These are phyloP conservation scores for Limanda limanda DNA, from an alignment of 2,113 vertebrate genomes.

Conservation along the genomic window DNA sequence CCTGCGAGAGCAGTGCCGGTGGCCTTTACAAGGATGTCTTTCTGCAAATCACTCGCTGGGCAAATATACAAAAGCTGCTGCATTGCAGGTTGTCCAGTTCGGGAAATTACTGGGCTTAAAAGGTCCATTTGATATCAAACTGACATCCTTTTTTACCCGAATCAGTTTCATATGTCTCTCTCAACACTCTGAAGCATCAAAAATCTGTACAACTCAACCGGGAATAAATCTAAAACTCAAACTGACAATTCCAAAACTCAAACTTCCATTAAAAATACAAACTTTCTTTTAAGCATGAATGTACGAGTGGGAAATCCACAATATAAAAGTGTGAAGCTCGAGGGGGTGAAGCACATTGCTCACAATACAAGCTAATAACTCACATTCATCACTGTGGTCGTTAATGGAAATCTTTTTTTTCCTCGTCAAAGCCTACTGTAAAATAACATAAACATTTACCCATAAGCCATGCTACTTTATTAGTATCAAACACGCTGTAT, in stretches of 20 bases:
- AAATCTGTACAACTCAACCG: no score
- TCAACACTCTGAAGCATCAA: not conserved
- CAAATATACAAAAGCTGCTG: constrained; percentile 75
- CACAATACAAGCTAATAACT: constrained; percentile 71
- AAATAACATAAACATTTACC: constrained; percentile 77
- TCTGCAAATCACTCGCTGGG: constrained; percentile 71
- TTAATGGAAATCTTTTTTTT: constrained; percentile 67
- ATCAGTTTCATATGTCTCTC: constrained; percentile 1
- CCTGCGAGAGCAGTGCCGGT: constrained; percentile 70
- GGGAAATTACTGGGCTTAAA: constrained; percentile 43
- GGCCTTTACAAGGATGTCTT: constrained; percentile 77
- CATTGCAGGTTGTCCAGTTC: constrained; percentile 53
- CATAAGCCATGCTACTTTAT: constrained; percentile 72
- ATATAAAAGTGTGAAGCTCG: constrained; percentile 51
- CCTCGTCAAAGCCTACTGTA: constrained; percentile 71
- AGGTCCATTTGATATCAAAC: constrained; percentile 32
- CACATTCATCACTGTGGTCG: constrained; percentile 68
- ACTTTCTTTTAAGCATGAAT: not conserved
- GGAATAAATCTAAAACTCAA: not conserved
- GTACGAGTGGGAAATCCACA: constrained; percentile 40
- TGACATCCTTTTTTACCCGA: not conserved
- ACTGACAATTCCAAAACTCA: no score
- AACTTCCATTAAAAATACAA: not conserved
- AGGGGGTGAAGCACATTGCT: constrained; percentile 49
- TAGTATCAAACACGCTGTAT: constrained; percentile 60